A percentile compares a stretch with the other conserved stretches of the same genome.
phyloP scores from a whole-genome alignment of 2,888 invertebrate genomes.

The Heteromurus nitidus region DNA sequence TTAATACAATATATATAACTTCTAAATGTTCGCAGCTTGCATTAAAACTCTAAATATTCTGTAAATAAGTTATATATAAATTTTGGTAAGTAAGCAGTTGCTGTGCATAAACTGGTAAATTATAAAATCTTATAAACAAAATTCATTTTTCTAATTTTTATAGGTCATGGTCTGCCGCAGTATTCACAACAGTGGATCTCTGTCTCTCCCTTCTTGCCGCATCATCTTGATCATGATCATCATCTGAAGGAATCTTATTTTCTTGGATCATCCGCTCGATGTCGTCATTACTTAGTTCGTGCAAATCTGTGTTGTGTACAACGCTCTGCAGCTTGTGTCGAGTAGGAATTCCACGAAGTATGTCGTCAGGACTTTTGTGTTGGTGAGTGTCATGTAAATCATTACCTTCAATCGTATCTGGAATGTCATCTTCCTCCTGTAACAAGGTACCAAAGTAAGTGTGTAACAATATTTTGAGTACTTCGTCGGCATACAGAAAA shows the following conservation, averaged over 20 bases:
- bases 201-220: conserved; percentile 54
- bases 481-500: too few relatives aligned
- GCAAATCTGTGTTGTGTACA: conserved; percentile 47
- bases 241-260: conserved; percentile 72
- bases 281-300: conserved; percentile 58
- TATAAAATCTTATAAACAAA: too few relatives aligned
- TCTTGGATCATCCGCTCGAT: conserved; percentile 71
- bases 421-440: conserved; percentile 60
- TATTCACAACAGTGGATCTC: conserved; percentile 33
- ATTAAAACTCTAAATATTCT: too few relatives aligned
- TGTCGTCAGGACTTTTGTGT: conserved; percentile 45
- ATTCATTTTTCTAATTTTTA: conserved; percentile 16
- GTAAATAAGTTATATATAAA: not conserved
- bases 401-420: conserved; percentile 62
- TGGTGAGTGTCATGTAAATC: conserved; percentile 62
- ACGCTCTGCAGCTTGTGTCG: conserved; percentile 68
- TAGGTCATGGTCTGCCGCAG: conserved; percentile 53
- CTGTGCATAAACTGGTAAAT: not conserved
- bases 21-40: too few relatives aligned
- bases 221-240: conserved; percentile 67
- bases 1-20: not conserved
- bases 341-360: conserved; percentile 63
- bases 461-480: too few relatives aligned
- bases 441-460: too few relatives aligned
- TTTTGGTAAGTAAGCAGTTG: not conserved